These are phyloP conservation scores for Echinarachnius parma DNA, from an alignment of 53 echinoderm and acorn worm genomes.

Conservation along the genomic window DNA sequence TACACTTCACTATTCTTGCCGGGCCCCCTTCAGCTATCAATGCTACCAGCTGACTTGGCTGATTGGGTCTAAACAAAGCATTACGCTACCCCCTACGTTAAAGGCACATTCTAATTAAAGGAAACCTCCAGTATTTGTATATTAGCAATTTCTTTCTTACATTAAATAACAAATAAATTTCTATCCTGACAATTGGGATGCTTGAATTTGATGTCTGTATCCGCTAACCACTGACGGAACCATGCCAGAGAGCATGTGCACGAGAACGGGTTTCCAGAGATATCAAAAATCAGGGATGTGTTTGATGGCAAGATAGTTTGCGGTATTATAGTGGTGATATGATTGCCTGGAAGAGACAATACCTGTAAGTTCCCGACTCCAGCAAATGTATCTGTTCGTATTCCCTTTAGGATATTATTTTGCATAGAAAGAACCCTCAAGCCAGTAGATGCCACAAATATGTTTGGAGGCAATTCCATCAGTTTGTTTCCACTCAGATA, in stretches of 20 bases:
- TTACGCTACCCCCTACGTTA: too few relatives aligned
- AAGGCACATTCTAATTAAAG: too few relatives aligned
- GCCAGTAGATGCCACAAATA: neutral
- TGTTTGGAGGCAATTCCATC: neutral
- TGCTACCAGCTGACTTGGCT: too few relatives aligned
- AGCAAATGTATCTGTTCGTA: neutral
- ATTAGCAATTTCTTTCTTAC: too few relatives aligned
- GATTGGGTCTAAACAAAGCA: too few relatives aligned
- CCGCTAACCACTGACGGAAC: neutral
- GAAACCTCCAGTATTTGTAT: too few relatives aligned
- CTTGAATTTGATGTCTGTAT: neutral
- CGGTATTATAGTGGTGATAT: neutral
- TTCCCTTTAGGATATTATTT: neutral
- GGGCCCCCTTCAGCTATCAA: too few relatives aligned
- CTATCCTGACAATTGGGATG: too few relatives aligned
- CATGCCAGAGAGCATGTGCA: slow-evolving; percentile 10
- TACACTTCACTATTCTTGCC: too few relatives aligned
- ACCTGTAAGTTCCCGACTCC: neutral
- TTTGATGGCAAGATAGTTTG: slow-evolving; percentile 1
- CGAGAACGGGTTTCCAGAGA: slow-evolving; percentile 3
- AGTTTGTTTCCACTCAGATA: neutral
- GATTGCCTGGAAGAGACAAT: neutral
- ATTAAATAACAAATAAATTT: too few relatives aligned
- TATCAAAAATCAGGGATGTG: neutral
- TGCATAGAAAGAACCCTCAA: neutral